These are phyloP conservation scores for Montifringilla adamsi DNA, from an alignment of 2,113 vertebrate genomes.

Conservation along the genomic window DNA sequence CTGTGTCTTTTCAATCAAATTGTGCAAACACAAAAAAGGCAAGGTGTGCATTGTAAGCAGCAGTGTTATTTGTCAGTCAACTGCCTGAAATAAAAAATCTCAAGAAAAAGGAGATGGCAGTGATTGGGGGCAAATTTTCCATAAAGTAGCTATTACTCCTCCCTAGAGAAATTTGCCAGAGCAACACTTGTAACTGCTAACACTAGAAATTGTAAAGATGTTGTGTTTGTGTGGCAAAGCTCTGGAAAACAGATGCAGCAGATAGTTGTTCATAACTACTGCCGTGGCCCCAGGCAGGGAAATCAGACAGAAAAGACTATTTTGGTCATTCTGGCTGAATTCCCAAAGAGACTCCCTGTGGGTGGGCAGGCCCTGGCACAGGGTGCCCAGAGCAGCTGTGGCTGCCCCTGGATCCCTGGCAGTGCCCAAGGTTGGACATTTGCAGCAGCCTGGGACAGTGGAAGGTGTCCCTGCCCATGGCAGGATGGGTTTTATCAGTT, in stretches of 20 bases:
- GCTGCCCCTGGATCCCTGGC: neutral
- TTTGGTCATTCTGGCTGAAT: neutral
- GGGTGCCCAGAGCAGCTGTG: neutral
- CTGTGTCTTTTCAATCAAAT: neutral
- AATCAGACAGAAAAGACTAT: neutral
- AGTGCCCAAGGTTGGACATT: fast-evolving
- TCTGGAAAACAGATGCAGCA: neutral
- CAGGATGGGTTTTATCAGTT: neutral
- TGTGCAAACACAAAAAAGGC: neutral
- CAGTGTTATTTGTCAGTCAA: neutral
- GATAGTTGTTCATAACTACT: neutral
- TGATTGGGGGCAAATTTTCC: neutral
- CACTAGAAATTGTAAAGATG: neutral
- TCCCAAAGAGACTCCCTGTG: neutral
- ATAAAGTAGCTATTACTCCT: neutral
- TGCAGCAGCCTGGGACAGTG: neutral
- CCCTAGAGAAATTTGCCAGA: neutral
- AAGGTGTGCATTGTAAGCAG: neutral
- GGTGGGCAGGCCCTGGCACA: neutral
- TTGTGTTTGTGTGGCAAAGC: neutral
- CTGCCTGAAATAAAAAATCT: neutral
- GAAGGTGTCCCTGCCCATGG: neutral
- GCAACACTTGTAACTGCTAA: neutral
- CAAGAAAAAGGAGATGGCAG: neutral
- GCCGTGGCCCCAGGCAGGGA: neutral